A percentile compares a stretch with the other conserved stretches of the same genome.
phyloP scores from a whole-genome alignment of 2,797 vertebrate genomes.

The Chromobotia macracanthus region DNA sequence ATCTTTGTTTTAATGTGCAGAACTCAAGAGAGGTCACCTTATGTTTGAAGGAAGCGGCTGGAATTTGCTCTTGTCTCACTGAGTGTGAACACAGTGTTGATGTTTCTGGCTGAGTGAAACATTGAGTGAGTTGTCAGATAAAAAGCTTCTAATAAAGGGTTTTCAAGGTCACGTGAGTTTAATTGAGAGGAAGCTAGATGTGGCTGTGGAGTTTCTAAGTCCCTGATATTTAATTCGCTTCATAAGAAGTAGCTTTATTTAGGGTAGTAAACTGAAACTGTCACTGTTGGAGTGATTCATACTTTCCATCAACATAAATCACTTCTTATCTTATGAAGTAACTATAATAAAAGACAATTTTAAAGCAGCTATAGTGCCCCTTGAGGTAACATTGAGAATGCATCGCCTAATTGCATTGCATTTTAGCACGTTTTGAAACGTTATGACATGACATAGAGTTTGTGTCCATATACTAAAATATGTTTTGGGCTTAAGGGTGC shows the following conservation, averaged over 20 bases:
- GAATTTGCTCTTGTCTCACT: constrained; percentile 54
- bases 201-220: neutral
- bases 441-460: no score
- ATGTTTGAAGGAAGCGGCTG: constrained; percentile 14
- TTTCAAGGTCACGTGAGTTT: constrained; percentile 61
- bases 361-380: no score
- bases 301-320: neutral
- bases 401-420: no score
- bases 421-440: no score
- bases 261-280: neutral
- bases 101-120: constrained; percentile 7
- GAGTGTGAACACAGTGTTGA: constrained; percentile 32
- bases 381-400: no score
- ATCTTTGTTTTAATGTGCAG: constrained; percentile 30
- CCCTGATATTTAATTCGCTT: neutral
- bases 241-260: neutral
- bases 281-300: neutral
- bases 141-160: constrained; percentile 23
- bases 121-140: constrained; percentile 23
- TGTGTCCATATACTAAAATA: no score
- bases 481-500: no score
- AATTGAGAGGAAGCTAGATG: constrained; percentile 23
- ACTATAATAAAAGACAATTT: no score
- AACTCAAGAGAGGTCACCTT: constrained; percentile 11
- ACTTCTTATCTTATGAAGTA: neutral